Percentiles rank a stretch among this genome's conserved stretches.
Conservation (phyloP, 2,113 vertebrate genomes). For the Taurulus bubalis region DNA sequence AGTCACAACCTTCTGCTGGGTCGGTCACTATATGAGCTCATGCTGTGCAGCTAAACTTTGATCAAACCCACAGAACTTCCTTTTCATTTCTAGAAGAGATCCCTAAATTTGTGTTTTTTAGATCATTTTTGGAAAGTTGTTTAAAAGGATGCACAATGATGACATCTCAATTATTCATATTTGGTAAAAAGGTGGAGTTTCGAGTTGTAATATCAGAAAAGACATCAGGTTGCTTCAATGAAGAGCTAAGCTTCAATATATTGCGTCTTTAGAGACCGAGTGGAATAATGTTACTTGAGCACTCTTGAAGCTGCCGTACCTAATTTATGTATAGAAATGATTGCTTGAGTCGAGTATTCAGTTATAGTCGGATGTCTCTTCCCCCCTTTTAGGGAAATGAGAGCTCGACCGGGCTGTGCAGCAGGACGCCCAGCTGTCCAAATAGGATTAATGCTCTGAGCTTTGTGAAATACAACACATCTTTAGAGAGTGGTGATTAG, state of each 20-base stretch:
- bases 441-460: slow-evolving; percentile 52
- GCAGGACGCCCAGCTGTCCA: slow-evolving; percentile 26
- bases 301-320: neutral
- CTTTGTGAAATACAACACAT: slow-evolving; percentile 32
- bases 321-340: neutral
- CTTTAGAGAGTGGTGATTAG: slow-evolving; percentile 45
- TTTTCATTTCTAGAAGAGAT: neutral
- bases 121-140: neutral
- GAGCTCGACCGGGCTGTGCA: slow-evolving; percentile 5
- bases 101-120: too few species aligned
- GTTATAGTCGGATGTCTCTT: neutral
- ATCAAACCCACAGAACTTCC: neutral
- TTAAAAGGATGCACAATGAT: neutral
- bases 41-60: neutral
- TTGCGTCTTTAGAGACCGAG: neutral
- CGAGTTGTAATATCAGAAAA: neutral
- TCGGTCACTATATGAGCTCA: neutral
- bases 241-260: neutral
- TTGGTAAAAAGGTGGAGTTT: neutral
- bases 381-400: neutral
- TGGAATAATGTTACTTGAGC: neutral
- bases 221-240: neutral
- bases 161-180: neutral
- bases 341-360: neutral
- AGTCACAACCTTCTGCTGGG: neutral